phyloP scores from a whole-genome alignment of 2,113 vertebrate species.

The Saimiri boliviensis region DNA sequence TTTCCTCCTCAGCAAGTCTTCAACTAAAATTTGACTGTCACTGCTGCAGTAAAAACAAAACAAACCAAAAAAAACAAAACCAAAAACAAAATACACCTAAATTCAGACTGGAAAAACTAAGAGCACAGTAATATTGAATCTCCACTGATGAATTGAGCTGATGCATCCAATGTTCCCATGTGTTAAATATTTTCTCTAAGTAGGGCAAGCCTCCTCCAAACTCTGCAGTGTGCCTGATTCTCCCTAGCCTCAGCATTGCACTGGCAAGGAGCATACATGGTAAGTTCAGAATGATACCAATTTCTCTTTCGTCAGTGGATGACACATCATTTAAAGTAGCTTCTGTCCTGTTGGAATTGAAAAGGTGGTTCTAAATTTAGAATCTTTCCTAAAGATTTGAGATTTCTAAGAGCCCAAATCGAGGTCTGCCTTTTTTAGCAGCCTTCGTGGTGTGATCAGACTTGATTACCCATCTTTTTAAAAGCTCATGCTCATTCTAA shows the following conservation, averaged over 20 bases:
- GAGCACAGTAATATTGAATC: background rate
- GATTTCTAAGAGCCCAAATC: background rate
- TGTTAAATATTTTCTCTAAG: background rate
- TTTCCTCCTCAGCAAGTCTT: background rate
- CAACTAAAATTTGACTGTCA: background rate
- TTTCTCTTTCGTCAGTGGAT: background rate
- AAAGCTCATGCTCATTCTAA: constrained; percentile 47
- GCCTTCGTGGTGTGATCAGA: background rate
- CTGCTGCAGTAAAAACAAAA: background rate
- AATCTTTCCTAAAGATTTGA: background rate
- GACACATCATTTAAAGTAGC: background rate
- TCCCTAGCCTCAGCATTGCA: background rate
- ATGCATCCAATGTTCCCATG: too few species aligned
- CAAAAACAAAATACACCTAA: background rate
- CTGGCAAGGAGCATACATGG: background rate
- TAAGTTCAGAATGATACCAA: background rate
- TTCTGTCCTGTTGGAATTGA: background rate
- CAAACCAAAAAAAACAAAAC: background rate
- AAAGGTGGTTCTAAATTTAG: constrained; percentile 38
- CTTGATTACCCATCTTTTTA: background rate
- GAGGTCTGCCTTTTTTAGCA: background rate
- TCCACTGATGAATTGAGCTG: background rate
- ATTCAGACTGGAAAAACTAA: background rate
- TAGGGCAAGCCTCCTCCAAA: background rate
- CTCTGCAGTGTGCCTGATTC: background rate